Evolutionary conservation across 2,888 invertebrate species (phyloP).

Genomic region (Microctonus hyperodae): DNA sequence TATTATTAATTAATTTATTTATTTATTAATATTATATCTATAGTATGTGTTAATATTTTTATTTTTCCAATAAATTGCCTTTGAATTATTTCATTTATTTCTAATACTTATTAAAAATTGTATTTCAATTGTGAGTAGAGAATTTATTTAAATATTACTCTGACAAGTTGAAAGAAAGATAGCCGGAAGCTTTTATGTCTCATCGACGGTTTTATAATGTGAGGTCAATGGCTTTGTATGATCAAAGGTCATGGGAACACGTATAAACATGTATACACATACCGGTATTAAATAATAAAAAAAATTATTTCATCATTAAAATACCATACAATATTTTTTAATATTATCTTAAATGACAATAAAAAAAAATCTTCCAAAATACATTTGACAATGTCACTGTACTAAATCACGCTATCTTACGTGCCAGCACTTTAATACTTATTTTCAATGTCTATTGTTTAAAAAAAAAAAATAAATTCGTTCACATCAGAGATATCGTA

Average conservation of each 20-base stretch:
- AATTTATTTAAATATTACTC: no score
- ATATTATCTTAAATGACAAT: not conserved
- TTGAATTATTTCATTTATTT: no score
- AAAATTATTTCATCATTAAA: not conserved
- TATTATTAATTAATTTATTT: no score
- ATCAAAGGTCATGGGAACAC: conserved; percentile 5
- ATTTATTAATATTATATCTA: no score
- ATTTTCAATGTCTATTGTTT: no score
- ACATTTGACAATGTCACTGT: not conserved
- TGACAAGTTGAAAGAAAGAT: not conserved
- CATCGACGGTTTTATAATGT: conserved; percentile 1
- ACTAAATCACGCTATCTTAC: conserved; percentile 3
- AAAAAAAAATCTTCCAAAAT: not conserved
- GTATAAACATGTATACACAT: not conserved
- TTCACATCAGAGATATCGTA: conserved; percentile 4
- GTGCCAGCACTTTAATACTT: not conserved
- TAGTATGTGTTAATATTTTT: no score
- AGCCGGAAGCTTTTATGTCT: conserved; percentile 9
- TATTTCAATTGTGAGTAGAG: no score
- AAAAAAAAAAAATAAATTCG: not conserved
- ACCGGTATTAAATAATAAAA: not conserved
- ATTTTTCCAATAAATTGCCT: no score
- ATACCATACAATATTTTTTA: not conserved
- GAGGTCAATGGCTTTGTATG: not conserved
- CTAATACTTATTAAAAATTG: no score